Evolutionary conservation across 1,140 invertebrate genomes (phyloP), one percentile per base, ranked within the genome.

Genomic region (Branchinecta lynchi): DNA sequence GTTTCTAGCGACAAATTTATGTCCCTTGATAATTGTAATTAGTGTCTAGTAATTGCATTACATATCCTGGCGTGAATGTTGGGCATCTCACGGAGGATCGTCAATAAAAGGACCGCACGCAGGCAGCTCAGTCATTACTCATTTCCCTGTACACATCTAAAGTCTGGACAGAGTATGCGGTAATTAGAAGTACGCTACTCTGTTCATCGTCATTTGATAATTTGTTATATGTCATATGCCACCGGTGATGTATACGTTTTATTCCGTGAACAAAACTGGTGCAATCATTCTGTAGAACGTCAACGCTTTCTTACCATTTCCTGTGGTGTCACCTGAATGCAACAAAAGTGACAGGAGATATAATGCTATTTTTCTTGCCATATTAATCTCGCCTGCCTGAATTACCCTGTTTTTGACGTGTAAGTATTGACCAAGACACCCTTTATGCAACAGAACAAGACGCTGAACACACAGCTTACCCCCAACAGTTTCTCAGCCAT

Each of bases 171-270:
- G 51, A 60, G 17, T 15, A 15, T 60, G 51, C 17, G 17, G 51
- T 60, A 60, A 60, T 60, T 60, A 60, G 17, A 60, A 60, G 51
- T 32, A 32, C 32, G 32, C 32, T 32, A 32, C 32, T 32, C 32
- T 32, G 17, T 60, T 60, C 51, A 60, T 15, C 12, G 51, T 6
- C 51, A 32, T 60, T 60, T 60, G 51, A 60, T 60, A 60, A 60
- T 60, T 60, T 60, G 51, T 60, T 60, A 60, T 60, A 60, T 60
- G 51, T 60, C 51, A 60, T 60, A 60, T 60, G 51, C 51, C 51
- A 60, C 51, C 51, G 17, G 17, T 60, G 51, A 60, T 60, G 51
- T 15, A 60, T 60, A 60, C 12, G 51, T 60, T 60, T 60, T 60
- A 15, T 15, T 60, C 51, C 51, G 2, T 12, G 1, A 15, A 60